Conservation (phyloP, 2,888 invertebrate genomes). For the Psylliodes chrysocephalus region DNA sequence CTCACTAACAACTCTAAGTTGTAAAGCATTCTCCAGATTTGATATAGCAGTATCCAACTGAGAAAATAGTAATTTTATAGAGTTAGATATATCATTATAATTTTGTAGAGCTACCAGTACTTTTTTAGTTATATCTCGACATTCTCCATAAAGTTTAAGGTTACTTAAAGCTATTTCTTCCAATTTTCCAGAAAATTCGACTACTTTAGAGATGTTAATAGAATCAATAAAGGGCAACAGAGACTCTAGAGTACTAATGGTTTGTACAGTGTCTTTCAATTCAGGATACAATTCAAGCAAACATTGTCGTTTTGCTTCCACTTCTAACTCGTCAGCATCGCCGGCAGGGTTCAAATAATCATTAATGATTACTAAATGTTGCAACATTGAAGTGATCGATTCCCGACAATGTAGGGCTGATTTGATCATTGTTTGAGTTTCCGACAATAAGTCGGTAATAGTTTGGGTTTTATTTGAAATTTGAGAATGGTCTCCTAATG, state of each 20-base stretch:
- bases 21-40: constrained; percentile 62
- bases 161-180: constrained; percentile 61
- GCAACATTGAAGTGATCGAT: constrained; percentile 62
- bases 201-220: constrained; percentile 61
- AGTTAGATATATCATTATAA: constrained; percentile 65
- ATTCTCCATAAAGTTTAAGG: constrained; percentile 61
- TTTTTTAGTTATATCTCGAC: constrained; percentile 59
- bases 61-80: constrained; percentile 65
- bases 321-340: constrained; percentile 63
- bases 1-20: constrained; percentile 57
- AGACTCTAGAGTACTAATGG: constrained; percentile 61
- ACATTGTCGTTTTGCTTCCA: constrained; percentile 65
- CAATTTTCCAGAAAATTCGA: constrained; percentile 63
- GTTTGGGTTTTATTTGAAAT: constrained; percentile 54
- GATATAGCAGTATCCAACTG: constrained; percentile 63
- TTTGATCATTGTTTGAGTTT: constrained; percentile 65
- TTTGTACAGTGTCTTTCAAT: constrained; percentile 60
- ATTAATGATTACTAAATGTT: constrained; percentile 64
- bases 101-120: constrained; percentile 63
- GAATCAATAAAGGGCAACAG: constrained; percentile 63
- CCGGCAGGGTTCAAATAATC: constrained; percentile 64
- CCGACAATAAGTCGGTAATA: constrained; percentile 64
- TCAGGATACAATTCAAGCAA: constrained; percentile 64
- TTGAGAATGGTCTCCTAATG: constrained; percentile 49
- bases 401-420: constrained; percentile 67